phyloP scores from a whole-genome alignment of 2,888 invertebrate genomes.

The Yponomeuta cagnagella region DNA sequence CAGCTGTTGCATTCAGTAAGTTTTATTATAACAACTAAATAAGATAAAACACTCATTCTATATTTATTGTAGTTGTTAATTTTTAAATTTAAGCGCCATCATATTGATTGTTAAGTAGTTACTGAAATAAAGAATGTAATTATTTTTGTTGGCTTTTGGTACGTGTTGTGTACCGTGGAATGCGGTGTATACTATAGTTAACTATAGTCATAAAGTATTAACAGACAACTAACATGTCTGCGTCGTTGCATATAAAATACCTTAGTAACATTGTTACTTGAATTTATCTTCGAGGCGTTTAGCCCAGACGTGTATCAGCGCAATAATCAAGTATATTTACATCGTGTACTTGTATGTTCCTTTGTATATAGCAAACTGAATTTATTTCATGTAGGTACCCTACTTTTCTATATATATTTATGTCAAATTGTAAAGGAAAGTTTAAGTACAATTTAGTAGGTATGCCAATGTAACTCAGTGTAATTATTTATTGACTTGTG shows the following conservation, averaged over 20 bases:
- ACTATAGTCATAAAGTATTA: slow-evolving; percentile 12
- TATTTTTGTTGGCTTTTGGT: background rate
- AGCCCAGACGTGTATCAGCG: slow-evolving; percentile 44
- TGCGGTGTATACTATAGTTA: background rate
- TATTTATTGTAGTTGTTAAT: slow-evolving; percentile 26
- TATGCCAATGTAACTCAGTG: slow-evolving; percentile 30
- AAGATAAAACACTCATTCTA: slow-evolving; percentile 11
- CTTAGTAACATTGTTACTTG: slow-evolving; percentile 4
- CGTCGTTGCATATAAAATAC: background rate
- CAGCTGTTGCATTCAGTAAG: background rate
- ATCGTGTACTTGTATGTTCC: slow-evolving; percentile 42
- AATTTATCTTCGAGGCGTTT: background rate
- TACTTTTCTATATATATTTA: background rate
- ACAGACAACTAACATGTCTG: slow-evolving; percentile 3
- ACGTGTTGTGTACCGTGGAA: background rate
- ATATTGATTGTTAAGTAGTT: slow-evolving; percentile 40
- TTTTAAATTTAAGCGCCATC: slow-evolving; percentile 44
- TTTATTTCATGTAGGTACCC: slow-evolving; percentile 28
- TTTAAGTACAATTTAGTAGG: slow-evolving; percentile 43
- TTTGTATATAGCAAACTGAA: slow-evolving; percentile 54
- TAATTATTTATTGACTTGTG: slow-evolving; percentile 51
- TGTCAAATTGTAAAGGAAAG: slow-evolving; percentile 23
- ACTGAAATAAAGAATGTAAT: slow-evolving; percentile 20
- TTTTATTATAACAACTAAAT: slow-evolving; percentile 4
- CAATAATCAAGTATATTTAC: slow-evolving; percentile 38